Evolutionary conservation across 2,797 vertebrate species (phyloP), one percentile per base, ranked within the genome.

Genomic region (Ibycter americanus): DNA sequence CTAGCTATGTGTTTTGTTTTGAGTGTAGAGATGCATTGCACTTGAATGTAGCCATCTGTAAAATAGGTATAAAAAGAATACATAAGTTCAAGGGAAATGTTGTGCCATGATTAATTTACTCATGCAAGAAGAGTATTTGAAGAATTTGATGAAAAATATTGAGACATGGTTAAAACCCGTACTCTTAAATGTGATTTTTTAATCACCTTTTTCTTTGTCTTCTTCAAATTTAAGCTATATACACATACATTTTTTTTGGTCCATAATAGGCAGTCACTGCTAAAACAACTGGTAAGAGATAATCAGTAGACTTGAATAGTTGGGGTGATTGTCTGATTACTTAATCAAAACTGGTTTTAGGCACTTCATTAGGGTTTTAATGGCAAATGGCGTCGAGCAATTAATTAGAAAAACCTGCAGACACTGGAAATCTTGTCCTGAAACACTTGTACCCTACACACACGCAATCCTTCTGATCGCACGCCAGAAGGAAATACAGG

Each of bases 331-430:
- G 87, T 88, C 72, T 96, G 94, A 92, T 95, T 93, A 96, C 73
- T 95, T 95, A 94, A 92, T 89, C 82, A 91, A 90, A 91, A 95
- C 68, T 87, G 78, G 1, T n/a, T 93, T 85, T 63, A 78, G 56
- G 76, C 65, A 96, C 63, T 65, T 95, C 76, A 93, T 93, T 93
- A 96, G 38, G 67, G 86, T 63, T 97, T 89, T 73, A 95, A 88
- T 79, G 61, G 81, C 49, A 93, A 95, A 93, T 49, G 68, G 47
- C 52, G 86, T 65, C 73, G 91, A 67, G 85, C 54, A 94, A 96
- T 94, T 76, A 83, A 88, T 76, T 76, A 91, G 77, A 59, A 94
- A 93, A 89, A 73, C 42, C 82, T 97, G 85, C 89, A 83, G 70
- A 82, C 6, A 46, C 31, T 18, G 20, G 74, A 93, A 96, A 94